Evolutionary conservation across 2,888 invertebrate genomes (phyloP), one percentile per base, ranked within the genome.

Genomic region (Cosmia pyralina): DNA sequence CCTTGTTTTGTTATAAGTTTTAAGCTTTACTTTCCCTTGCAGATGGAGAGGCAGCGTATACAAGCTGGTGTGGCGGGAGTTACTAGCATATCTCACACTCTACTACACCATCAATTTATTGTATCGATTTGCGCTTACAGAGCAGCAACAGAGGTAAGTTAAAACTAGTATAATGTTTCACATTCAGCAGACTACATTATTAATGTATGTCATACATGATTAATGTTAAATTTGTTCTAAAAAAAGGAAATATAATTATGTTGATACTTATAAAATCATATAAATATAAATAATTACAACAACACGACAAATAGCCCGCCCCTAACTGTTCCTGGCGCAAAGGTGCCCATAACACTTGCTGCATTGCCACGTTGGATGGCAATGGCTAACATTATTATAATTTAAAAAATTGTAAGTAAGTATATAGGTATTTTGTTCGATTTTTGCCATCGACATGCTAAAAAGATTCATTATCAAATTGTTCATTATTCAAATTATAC

Each of bases 21-120:
- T 53, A 69, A 60, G 38, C 28, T 65, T 73, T 60, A 67, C 59
- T 83, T 80, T 85, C 79, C 65, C 80, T 85, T 78, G 34, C 97
- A 98, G 99, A 97, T 99, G 99, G 99, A 97, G 98, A 91, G 99
- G 99, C 89, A 99, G 99, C 92, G 98, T 99, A 58, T 99, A 99
- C 97, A 99, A 99, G 97, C 96, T 99, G 93, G 98, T 99, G 83
- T 99, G 99, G 98, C 97, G 98, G 88, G 99, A 99, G 96, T 96
- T 99, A 83, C 94, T 98, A 90, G 98, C 98, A 73, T 99, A 99
- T 96, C 97, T 98, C 92, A 96, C 97, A 87, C 94, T 98, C 86
- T 99, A 98, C 96, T 98, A 98, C 95, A 97, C 97, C 87, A 98
- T 99, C 92, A 99, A 98, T 95, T 96, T 98, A 87, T 95, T 98